Evolutionary conservation across 1,140 invertebrate genomes (phyloP).

Genomic region (Daktulosphaira vitifoliae): DNA sequence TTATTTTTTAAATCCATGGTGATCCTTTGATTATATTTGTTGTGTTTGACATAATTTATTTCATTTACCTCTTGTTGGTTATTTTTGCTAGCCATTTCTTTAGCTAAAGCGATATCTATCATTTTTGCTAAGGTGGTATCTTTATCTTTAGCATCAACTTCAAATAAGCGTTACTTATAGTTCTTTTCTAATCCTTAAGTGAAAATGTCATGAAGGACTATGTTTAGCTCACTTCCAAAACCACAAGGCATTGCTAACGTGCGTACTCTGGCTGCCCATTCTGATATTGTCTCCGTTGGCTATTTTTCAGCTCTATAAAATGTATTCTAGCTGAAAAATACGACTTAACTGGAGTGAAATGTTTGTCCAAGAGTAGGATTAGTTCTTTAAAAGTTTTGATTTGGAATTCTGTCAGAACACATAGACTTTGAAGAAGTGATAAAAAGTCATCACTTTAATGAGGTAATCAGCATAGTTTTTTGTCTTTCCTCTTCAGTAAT

Average conservation of each 20-base stretch:
- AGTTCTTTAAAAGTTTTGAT: not conserved
- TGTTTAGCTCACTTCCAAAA: not conserved
- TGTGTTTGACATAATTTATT: not conserved
- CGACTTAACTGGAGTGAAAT: not conserved
- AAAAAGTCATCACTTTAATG: not conserved
- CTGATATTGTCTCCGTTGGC: not conserved
- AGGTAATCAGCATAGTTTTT: not conserved
- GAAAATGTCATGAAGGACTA: not conserved
- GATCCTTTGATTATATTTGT: not conserved
- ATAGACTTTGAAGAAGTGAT: not conserved
- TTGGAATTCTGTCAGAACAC: not conserved
- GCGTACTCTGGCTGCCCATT: not conserved
- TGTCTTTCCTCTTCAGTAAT: too few relatives aligned
- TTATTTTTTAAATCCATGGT: not conserved
- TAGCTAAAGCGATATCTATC: not conserved
- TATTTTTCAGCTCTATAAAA: not conserved
- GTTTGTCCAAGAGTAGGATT: not conserved
- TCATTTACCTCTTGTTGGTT: not conserved
- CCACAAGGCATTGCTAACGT: not conserved
- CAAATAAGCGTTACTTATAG: not conserved
- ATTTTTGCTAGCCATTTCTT: slow-evolving; percentile 8
- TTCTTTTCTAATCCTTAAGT: not conserved
- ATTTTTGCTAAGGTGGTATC: not conserved
- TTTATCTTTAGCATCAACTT: not conserved
- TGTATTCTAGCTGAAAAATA: not conserved